Conservation (phyloP, 1,140 invertebrate genomes). For the Pseudoatta argentina region DNA sequence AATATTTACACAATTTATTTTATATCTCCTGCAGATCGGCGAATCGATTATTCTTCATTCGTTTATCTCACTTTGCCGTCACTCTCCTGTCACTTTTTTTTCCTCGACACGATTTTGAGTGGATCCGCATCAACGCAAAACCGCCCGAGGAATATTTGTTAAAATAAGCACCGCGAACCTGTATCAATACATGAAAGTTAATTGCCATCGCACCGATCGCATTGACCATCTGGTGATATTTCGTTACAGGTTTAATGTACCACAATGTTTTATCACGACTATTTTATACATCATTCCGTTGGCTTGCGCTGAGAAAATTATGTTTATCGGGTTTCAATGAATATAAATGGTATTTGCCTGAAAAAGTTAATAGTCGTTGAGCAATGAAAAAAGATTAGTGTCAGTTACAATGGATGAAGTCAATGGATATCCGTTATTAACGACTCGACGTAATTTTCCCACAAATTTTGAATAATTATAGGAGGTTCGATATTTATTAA, state of each 20-base stretch:
- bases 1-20: constrained; percentile 64
- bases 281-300: constrained; percentile 37
- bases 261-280: constrained; percentile 54
- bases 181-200: constrained; percentile 64
- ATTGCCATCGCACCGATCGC: constrained; percentile 52
- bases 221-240: constrained; percentile 56
- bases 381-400: constrained; percentile 12
- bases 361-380: constrained; percentile 28
- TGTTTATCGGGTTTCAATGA: constrained; percentile 36
- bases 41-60: constrained; percentile 50
- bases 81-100: not conserved
- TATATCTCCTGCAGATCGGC: constrained; percentile 30
- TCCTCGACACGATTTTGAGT: constrained; percentile 35
- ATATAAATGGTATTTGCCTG: constrained; percentile 15
- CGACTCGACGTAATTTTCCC: not conserved
- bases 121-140: constrained; percentile 40
- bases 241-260: constrained; percentile 62
- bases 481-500: not conserved
- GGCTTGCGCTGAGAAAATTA: constrained; percentile 24
- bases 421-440: not conserved
- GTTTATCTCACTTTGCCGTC: constrained; percentile 10
- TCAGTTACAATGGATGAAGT: not conserved
- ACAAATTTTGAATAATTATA: not conserved
- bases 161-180: constrained; percentile 59
- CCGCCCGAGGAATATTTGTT: constrained; percentile 50